These are phyloP conservation scores for Hyperopisus bebe DNA, from an alignment of 2,113 vertebrate genomes.

Conservation along the genomic window DNA sequence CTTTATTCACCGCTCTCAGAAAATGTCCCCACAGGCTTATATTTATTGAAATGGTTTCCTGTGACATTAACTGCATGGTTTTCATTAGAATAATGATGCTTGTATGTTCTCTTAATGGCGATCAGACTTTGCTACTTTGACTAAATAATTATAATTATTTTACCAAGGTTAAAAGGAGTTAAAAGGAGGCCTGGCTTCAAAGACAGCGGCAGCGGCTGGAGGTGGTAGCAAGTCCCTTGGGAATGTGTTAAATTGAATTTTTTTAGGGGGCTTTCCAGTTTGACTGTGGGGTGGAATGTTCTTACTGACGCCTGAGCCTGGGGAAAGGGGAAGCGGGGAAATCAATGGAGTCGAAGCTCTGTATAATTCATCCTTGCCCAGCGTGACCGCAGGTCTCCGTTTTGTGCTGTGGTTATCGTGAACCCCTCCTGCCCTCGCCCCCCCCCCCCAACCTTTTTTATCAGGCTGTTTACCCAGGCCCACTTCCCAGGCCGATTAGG, in stretches of 20 bases:
- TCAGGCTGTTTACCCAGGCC: slow-evolving; percentile 24
- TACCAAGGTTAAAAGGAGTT: neutral
- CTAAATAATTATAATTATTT: slow-evolving; percentile 11
- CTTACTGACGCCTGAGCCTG: neutral
- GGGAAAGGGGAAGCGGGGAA: neutral
- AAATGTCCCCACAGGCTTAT: neutral
- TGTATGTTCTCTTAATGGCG: neutral
- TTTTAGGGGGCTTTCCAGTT: neutral
- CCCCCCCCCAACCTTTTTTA: neutral
- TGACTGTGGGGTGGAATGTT: neutral
- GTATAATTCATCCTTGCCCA: neutral
- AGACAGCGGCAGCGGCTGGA: neutral
- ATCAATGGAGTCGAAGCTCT: neutral
- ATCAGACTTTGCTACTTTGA: neutral
- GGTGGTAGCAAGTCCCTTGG: neutral
- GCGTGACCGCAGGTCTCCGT: neutral
- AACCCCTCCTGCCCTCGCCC: neutral
- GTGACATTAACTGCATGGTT: neutral
- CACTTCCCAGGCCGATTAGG: slow-evolving; percentile 26
- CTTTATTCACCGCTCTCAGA: neutral
- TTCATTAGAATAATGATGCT: neutral
- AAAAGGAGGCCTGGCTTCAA: neutral
- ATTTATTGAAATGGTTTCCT: neutral
- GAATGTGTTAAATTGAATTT: neutral
- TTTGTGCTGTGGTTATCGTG: neutral